A percentile compares a stretch with the other conserved stretches of the same genome.
Evolutionary conservation across 2,113 vertebrate genomes (phyloP).

Genomic region (Anoura caudifer): DNA sequence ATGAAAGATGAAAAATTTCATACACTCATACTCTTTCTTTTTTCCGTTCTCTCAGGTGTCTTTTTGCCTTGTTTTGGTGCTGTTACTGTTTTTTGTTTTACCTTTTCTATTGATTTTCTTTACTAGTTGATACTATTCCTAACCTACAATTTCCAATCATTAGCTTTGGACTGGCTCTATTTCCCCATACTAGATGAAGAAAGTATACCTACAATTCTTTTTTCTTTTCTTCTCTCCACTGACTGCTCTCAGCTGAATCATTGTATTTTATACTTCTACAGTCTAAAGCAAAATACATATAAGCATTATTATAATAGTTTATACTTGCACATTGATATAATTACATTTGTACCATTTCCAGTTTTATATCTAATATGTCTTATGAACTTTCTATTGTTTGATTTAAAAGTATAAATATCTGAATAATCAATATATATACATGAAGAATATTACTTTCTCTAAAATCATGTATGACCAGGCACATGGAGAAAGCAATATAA

Average conservation of each 20-base stretch:
- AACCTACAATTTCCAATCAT: background rate
- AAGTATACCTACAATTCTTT: background rate
- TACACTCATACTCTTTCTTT: background rate
- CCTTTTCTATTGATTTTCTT: background rate
- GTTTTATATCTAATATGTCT: background rate
- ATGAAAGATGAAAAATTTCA: background rate
- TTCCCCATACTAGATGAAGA: background rate
- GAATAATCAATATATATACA: background rate
- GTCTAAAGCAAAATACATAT: background rate
- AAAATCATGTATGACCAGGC: background rate
- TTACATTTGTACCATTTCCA: background rate
- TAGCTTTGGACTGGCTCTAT: background rate
- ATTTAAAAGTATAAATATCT: slow-evolving; percentile 19
- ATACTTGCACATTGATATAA: background rate
- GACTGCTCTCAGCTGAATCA: background rate
- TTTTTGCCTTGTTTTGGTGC: background rate
- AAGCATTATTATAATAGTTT: background rate
- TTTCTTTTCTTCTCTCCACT: background rate
- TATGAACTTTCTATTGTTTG: background rate
- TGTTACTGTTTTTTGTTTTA: background rate
- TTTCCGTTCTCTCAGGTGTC: background rate
- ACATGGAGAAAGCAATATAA: background rate
- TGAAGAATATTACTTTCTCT: background rate
- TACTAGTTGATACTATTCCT: background rate
- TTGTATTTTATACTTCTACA: background rate